Percentiles rank a stretch among this genome's conserved stretches.
Conservation (phyloP, 1,140 invertebrate genomes). For the Delia radicum region DNA sequence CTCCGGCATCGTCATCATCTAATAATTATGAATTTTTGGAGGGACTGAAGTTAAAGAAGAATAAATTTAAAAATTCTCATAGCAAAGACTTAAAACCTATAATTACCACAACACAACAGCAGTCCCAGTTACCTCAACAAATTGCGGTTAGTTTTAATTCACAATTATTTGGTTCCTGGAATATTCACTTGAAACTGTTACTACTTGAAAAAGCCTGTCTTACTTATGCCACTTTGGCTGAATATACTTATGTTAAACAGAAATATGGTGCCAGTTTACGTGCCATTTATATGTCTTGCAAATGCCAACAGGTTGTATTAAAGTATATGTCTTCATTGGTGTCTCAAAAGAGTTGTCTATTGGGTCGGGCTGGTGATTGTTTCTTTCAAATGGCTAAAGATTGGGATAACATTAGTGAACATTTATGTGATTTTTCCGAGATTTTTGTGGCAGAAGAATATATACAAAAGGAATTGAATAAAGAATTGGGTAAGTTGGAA, state of each 20-base stretch:
- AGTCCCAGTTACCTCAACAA: constrained; percentile 33
- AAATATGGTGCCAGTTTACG: constrained; percentile 68
- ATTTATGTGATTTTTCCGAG: constrained; percentile 59
- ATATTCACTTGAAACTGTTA: constrained; percentile 74
- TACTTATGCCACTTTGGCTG: constrained; percentile 75
- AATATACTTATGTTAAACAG: constrained; percentile 65
- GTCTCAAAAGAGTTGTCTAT: constrained; percentile 64
- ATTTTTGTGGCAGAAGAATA: constrained; percentile 60
- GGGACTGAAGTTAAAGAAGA: constrained; percentile 38
- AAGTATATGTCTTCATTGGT: constrained; percentile 61
- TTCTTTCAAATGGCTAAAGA: constrained; percentile 74
- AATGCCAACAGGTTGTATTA: constrained; percentile 68
- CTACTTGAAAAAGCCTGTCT: constrained; percentile 81
- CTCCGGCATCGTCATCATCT: too few relatives aligned
- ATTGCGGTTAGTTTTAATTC: constrained; percentile 51
- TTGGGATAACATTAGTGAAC: constrained; percentile 62
- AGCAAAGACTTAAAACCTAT: constrained; percentile 35
- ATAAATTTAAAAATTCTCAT: constrained; percentile 35
- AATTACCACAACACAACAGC: neutral
- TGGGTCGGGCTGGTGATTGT: constrained; percentile 76
- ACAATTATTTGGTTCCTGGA: constrained; percentile 69
- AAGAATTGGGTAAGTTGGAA: constrained; percentile 40
- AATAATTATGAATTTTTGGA: constrained; percentile 11
- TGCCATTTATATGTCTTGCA: constrained; percentile 66
- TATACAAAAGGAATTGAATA: constrained; percentile 58